Evolutionary conservation across 2,888 invertebrate species (phyloP).

Genomic region (Nesidiocoris tenuis): DNA sequence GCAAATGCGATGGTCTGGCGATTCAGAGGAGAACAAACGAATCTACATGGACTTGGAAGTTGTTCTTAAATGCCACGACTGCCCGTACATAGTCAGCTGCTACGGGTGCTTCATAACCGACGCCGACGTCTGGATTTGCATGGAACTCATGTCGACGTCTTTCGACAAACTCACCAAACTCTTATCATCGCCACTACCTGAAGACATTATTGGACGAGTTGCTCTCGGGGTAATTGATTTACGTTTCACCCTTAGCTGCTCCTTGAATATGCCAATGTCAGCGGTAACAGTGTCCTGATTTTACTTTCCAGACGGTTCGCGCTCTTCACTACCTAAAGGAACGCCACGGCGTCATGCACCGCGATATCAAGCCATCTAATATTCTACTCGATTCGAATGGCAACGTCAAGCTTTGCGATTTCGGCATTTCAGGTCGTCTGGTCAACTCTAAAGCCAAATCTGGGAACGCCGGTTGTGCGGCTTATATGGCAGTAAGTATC

Average conservation of each 20-base stretch:
- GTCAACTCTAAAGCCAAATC: conserved; percentile 98
- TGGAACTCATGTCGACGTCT: conserved; percentile 99
- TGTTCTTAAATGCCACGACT: conserved; percentile 94
- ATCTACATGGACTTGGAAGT: conserved; percentile 99
- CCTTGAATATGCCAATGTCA: too few species aligned
- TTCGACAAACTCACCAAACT: conserved; percentile 93
- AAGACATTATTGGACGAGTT: conserved; percentile 93
- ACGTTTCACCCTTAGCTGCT: too few species aligned
- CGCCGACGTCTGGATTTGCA: conserved; percentile 98
- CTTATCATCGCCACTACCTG: conserved; percentile 86
- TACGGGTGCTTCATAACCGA: conserved; percentile 97
- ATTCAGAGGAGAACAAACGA: conserved; percentile 94
- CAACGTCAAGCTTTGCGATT: conserved; percentile 97
- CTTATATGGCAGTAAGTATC: conserved; percentile 91
- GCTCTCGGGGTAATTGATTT: conserved; percentile 76
- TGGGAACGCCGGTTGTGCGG: conserved; percentile 95
- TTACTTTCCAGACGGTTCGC: conserved; percentile 75
- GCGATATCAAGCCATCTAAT: conserved; percentile 98
- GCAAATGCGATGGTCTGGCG: conserved; percentile 97
- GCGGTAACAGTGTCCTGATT: too few species aligned
- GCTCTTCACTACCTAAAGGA: conserved; percentile 97
- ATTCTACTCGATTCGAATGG: conserved; percentile 94
- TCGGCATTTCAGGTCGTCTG: conserved; percentile 96
- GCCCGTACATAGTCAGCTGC: conserved; percentile 95
- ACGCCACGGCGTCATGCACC: conserved; percentile 93